A percentile compares a stretch with the other conserved stretches of the same genome.
phyloP scores from a whole-genome alignment of 2,888 invertebrate genomes.

The Allolobophora icterica region DNA sequence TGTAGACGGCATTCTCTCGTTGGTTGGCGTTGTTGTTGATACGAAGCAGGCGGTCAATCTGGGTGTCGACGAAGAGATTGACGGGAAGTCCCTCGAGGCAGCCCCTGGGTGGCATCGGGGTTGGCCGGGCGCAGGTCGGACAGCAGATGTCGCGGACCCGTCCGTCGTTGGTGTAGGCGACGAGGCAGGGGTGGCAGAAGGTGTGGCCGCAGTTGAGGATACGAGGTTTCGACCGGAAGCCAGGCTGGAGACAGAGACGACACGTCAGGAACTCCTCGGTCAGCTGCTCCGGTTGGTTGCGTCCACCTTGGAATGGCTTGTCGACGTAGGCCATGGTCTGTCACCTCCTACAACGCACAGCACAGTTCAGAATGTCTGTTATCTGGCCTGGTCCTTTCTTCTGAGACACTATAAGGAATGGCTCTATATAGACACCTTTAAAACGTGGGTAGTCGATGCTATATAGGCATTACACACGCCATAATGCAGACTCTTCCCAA shows the following conservation, averaged over 20 bases:
- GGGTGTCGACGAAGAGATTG: constrained; percentile 43
- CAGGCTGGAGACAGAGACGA: constrained; percentile 8
- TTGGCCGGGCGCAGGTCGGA: constrained; percentile 36
- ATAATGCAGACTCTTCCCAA: too few relatives aligned
- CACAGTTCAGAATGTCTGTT: too few relatives aligned
- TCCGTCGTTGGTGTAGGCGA: constrained; percentile 18
- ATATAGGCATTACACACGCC: too few relatives aligned
- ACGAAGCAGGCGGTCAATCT: constrained; percentile 42
- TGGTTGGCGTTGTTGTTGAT: constrained; percentile 41
- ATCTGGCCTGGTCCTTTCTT: too few relatives aligned
- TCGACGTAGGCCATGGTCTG: constrained; percentile 20
- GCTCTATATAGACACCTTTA: too few relatives aligned
- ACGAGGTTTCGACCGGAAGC: not conserved
- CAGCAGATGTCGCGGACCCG: constrained; percentile 33
- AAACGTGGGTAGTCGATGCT: too few relatives aligned
- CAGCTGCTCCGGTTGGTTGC: constrained; percentile 24
- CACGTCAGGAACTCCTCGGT: constrained; percentile 24
- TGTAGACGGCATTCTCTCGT: constrained; percentile 39
- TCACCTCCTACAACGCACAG: not conserved
- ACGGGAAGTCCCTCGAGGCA: constrained; percentile 26
- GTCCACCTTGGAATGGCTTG: constrained; percentile 14
- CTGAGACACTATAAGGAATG: too few relatives aligned
- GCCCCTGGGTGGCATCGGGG: constrained; percentile 30
- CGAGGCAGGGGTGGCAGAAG: constrained; percentile 29
- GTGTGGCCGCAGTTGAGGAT: constrained; percentile 28